These are phyloP conservation scores for Buphagus erythrorhynchus DNA, from an alignment of 2,797 vertebrate genomes.

Conservation along the genomic window DNA sequence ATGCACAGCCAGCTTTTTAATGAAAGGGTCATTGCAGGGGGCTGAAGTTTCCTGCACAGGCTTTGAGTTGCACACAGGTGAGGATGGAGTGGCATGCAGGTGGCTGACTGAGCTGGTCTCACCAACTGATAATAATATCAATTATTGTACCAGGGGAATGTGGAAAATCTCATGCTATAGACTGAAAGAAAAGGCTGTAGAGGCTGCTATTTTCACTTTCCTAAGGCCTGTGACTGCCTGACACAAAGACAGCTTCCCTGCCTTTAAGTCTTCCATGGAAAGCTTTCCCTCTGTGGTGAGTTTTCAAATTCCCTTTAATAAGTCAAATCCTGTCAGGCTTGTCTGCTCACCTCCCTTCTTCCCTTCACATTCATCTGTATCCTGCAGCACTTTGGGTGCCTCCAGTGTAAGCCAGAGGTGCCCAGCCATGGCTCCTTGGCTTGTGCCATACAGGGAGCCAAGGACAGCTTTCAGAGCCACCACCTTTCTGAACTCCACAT, in stretches of 20 bases:
- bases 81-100: background rate
- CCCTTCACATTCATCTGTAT: background rate
- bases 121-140: background rate
- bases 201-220: background rate
- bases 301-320: background rate
- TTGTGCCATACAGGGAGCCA: background rate
- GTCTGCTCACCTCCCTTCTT: background rate
- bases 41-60: background rate
- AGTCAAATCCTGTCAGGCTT: background rate
- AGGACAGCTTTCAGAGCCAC: background rate
- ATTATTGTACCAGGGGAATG: background rate
- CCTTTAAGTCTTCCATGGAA: background rate
- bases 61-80: background rate
- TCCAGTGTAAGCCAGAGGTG: background rate
- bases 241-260: background rate
- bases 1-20: background rate
- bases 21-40: background rate
- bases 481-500: background rate
- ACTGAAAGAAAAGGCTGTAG: background rate
- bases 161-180: background rate
- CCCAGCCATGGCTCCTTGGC: fast-evolving
- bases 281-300: background rate
- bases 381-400: background rate
- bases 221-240: background rate
- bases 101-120: background rate